Evolutionary conservation across 2,888 invertebrate species (phyloP).

Genomic region (Dusona sp.): DNA sequence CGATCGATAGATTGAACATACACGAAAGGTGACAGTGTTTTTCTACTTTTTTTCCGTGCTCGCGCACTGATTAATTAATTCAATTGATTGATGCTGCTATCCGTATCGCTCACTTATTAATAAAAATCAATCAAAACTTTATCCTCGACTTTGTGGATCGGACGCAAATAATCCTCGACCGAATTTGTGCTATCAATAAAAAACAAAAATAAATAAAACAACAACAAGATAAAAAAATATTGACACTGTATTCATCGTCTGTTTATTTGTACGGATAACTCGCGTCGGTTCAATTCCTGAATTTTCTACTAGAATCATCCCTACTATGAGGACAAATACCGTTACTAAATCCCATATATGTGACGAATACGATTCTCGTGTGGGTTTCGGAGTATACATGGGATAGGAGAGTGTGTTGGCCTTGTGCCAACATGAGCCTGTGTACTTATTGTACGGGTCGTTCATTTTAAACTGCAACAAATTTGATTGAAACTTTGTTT

Average conservation of each 20-base stretch:
- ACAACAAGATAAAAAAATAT: conserved; percentile 33
- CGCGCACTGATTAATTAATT: not conserved
- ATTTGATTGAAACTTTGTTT: not conserved
- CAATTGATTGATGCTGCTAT: not conserved
- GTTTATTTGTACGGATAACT: conserved; percentile 55
- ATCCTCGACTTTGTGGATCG: not conserved
- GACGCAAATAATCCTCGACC: not conserved
- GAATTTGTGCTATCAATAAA: conserved; percentile 9
- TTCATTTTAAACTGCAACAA: not conserved
- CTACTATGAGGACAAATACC: conserved; percentile 14
- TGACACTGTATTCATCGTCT: conserved; percentile 40
- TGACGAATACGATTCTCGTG: not conserved
- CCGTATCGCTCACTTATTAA: not conserved
- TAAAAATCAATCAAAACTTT: conserved; percentile 13
- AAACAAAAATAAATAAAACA: not conserved
- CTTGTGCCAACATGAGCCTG: conserved; percentile 25
- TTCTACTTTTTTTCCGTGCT: not conserved
- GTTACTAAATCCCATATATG: not conserved
- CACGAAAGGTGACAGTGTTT: not conserved
- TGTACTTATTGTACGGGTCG: not conserved
- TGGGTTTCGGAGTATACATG: not conserved
- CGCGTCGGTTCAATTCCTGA: conserved; percentile 32
- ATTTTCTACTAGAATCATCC: conserved; percentile 47
- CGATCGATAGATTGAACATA: no score
- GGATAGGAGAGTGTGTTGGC: conserved; percentile 13